Conservation (phyloP, 1,140 invertebrate species). For the Drosophila miranda region DNA sequence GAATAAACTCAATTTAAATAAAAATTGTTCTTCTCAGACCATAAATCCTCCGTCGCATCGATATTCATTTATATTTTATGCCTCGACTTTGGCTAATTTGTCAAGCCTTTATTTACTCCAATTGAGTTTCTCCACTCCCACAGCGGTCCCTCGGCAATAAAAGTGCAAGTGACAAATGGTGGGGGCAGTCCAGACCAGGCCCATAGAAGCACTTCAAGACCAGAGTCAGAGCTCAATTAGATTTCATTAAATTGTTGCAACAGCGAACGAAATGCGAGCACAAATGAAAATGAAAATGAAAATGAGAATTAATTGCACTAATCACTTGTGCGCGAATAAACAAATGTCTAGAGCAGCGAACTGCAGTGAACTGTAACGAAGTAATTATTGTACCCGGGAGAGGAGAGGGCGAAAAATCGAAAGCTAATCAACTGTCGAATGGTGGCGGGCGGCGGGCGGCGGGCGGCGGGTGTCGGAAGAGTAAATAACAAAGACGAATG, state of each 20-base stretch:
- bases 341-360: constrained; percentile 23
- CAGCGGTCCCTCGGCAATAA: constrained; percentile 7
- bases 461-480: constrained; percentile 14
- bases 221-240: constrained; percentile 41
- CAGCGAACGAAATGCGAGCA: constrained; percentile 32
- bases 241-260: constrained; percentile 63
- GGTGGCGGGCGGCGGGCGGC: too few relatives aligned
- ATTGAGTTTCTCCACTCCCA: constrained; percentile 22
- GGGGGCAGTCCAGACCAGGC: background rate
- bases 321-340: constrained; percentile 42
- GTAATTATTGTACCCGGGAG: constrained; percentile 42
- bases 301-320: constrained; percentile 64
- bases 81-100: constrained; percentile 19
- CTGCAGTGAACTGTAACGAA: constrained; percentile 56
- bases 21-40: constrained; percentile 1
- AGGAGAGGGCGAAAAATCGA: constrained; percentile 22
- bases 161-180: constrained; percentile 58
- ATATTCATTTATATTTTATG: constrained; percentile 34
- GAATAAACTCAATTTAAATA: background rate
- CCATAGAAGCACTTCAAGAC: background rate
- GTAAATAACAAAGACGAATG: constrained; percentile 19
- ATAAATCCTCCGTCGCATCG: constrained; percentile 17
- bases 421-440: constrained; percentile 30
- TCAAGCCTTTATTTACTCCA: constrained; percentile 53
- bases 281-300: constrained; percentile 40